phyloP scores from a whole-genome alignment of 2,113 vertebrate species.

The Boulengeromyrus knoepffleri region DNA sequence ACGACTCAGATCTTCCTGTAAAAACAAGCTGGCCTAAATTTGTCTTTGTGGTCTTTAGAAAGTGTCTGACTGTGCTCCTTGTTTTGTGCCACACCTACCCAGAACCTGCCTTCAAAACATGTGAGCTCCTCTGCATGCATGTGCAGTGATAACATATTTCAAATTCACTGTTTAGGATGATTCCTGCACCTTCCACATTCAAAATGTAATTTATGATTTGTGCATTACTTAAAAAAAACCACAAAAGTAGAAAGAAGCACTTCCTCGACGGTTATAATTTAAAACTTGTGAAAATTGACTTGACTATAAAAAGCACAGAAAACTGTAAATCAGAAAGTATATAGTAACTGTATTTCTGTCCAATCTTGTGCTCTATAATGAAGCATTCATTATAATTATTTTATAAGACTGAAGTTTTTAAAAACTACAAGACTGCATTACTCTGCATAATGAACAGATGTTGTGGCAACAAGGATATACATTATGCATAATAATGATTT shows the following conservation, averaged over 20 bases:
- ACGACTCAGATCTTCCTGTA: neutral
- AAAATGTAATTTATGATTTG: constrained; percentile 28
- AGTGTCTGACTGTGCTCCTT: neutral
- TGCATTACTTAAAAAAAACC: constrained; percentile 33
- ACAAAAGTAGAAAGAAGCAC: constrained; percentile 57
- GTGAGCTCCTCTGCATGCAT: neutral
- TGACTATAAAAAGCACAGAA: constrained; percentile 62
- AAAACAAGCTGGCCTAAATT: neutral
- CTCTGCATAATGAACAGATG: constrained; percentile 94
- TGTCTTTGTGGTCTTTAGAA: neutral
- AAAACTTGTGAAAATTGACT: constrained; percentile 62
- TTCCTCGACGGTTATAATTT: constrained; percentile 54
- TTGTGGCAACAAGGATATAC: constrained; percentile 89
- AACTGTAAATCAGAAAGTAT: constrained; percentile 64
- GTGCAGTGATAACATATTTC: constrained; percentile 56
- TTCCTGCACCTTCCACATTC: neutral
- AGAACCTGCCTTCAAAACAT: neutral
- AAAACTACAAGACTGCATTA: constrained; percentile 94
- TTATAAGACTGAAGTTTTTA: constrained; percentile 80
- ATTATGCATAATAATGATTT: constrained; percentile 95
- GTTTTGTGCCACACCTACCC: neutral
- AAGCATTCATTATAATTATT: constrained; percentile 84
- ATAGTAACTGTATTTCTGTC: constrained; percentile 62
- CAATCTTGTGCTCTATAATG: constrained; percentile 58
- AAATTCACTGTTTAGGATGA: constrained; percentile 9